Base-by-base conservation (phyloP, 92 coral and sea anemone genomes). In the Parazoanthus darwini region DNA sequence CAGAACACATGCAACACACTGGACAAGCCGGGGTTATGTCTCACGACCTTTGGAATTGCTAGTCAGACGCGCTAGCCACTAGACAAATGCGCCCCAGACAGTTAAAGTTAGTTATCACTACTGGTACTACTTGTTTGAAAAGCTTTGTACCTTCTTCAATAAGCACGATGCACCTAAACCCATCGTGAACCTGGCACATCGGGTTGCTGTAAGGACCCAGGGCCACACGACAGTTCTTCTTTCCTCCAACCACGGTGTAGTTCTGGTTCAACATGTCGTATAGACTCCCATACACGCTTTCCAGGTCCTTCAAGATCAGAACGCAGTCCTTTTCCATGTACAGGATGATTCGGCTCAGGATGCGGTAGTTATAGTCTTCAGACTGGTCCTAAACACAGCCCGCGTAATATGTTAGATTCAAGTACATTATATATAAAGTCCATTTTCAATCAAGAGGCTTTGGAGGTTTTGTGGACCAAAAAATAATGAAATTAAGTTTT, bases 261-360 rank as follows among this genome's bases (percentile, higher is more conserved):
- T 89, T 89, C 87, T 89, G 91, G 81, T 89, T 89, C 46, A 89
- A 68, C 91, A 89, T 89, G 91, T 82, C 91, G 71, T 89, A 89
- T 51, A 89, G 91, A 38, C 88, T 89, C 8, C 91, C 91, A 82
- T 89, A 89, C 16, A 89, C 86, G 71, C 77, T 89, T 74, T 89
- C 91, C 23, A 89, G 91, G 42, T 89, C 91, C 80, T 85, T 84
- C 82, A 89, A 56, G 54, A 89, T 82, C 82, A 89, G 88, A 56
- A 89, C 81, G 46, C 91, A 89, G 35, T 89, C 88, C 33, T 85
- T 84, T 82, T 89, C 91, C 91, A 89, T 89, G 88, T 85, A 82
- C 50, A 89, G 87, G 59, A 89, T 89, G 73, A 89, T 89, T 4
- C 91, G 58, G 82, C 91, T 89, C 18, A 89, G 83, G 29, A 82